A percentile compares a stretch with the other conserved stretches of the same genome.
These are phyloP conservation scores for Neoscelio sp. DNA, from an alignment of 2,888 invertebrate species.

Conservation along the genomic window DNA sequence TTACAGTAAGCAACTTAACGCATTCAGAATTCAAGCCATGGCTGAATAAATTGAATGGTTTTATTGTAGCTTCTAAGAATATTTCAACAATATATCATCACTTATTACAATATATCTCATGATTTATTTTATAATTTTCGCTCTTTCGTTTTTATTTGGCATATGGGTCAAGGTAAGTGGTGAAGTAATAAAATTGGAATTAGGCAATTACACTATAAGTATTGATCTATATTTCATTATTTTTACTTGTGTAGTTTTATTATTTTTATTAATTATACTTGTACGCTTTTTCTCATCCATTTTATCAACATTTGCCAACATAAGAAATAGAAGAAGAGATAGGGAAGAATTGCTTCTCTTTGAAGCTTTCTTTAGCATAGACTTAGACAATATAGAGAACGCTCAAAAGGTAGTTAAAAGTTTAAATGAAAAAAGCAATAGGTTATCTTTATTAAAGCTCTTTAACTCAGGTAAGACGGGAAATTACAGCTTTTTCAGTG, in stretches of 20 bases:
- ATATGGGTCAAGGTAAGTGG: slow-evolving; percentile 49
- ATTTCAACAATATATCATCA: slow-evolving; percentile 41
- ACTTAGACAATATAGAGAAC: slow-evolving; percentile 46
- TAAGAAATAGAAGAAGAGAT: slow-evolving; percentile 46
- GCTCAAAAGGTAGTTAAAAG: slow-evolving; percentile 44
- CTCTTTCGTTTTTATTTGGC: slow-evolving; percentile 44
- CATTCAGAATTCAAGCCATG: slow-evolving; percentile 39
- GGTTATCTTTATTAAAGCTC: slow-evolving; percentile 47
- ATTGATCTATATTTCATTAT: slow-evolving; percentile 49
- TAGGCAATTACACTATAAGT: slow-evolving; percentile 48
- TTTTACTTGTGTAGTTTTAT: slow-evolving; percentile 49
- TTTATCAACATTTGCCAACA: slow-evolving; percentile 50
- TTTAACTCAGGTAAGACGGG: slow-evolving; percentile 51
- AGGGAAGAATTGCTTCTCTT: slow-evolving; percentile 52
- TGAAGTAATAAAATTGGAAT: slow-evolving; percentile 52
- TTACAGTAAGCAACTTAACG: slow-evolving; percentile 31
- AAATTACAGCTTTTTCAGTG: slow-evolving; percentile 50
- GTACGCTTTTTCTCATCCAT: slow-evolving; percentile 45
- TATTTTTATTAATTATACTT: slow-evolving; percentile 45
- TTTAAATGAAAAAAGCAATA: slow-evolving; percentile 43
- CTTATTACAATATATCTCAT: slow-evolving; percentile 42
- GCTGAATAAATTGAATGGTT: slow-evolving; percentile 39
- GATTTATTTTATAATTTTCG: slow-evolving; percentile 42
- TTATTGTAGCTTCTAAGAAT: slow-evolving; percentile 42
- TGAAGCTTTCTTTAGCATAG: slow-evolving; percentile 51